Base-by-base conservation (phyloP, 2,797 vertebrate genomes). In the Eulemur coronatus region DNA sequence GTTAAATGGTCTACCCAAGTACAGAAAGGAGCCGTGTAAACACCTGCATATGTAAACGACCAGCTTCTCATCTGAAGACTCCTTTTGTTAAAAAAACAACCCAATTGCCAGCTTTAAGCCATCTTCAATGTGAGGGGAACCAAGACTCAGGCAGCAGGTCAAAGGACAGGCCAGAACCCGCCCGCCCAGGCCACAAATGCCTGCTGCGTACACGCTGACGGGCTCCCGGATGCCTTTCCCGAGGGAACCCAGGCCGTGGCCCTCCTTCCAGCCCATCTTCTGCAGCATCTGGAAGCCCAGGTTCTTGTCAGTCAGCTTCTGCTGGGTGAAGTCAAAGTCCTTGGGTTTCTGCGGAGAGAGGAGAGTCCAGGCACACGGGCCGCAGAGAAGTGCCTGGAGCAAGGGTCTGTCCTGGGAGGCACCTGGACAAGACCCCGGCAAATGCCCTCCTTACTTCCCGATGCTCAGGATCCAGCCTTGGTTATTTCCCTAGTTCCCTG, bases 191-290 rank as follows among this genome's bases (percentile, higher is more conserved):
- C 43, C 63, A 79, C 41, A 43, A 82, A 95, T 35, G 78, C 95
- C 96, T 79, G 61, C 91, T 97, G 98, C 98, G 35, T 99, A 99
- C 99, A 99, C 98, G 89, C 98, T 98, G 7, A 99, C 98, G 0
- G 99, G 99, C 91, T 99, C 98, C 69, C 98, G 57, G 98, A 99
- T 99, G 87, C 99, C 99, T 50, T 98, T 98, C 30, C 99, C 98
- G 0, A 97, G 82, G 2, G 98, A 98, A n/a, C 99, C 99, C 43
- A 99, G 98, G 90, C 99, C 99, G 0, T 97, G 98, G 48, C 99
- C 99, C 95, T 99, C 99, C 91, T 98, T 98, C 99, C 99, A 99
- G 94, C 99, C 99, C 99, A 99, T 99, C 97, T 97, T 99, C 97
- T 98, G 98, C 33, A 99, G 98, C 98, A 99, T 99, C 98, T 99